These are phyloP conservation scores for Ophioninae sp. DNA, from an alignment of 2,888 invertebrate genomes.

Conservation along the genomic window DNA sequence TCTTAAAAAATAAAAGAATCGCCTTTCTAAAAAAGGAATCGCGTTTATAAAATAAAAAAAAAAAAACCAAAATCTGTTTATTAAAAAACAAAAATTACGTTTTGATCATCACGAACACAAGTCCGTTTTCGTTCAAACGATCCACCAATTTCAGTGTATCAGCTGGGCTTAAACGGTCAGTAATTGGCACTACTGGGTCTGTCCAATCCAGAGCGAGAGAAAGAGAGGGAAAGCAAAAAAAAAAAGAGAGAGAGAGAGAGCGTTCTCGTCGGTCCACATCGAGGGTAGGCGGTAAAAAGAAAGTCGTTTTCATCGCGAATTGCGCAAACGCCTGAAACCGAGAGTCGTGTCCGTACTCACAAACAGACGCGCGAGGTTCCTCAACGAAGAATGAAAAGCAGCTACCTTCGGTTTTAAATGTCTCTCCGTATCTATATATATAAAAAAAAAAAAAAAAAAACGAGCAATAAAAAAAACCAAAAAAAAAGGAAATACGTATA, in stretches of 20 bases:
- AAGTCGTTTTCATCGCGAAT: slow-evolving; percentile 63
- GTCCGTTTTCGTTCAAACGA: slow-evolving; percentile 1
- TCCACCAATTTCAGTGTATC: slow-evolving; percentile 23
- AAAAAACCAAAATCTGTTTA: no score
- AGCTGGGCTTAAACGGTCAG: slow-evolving; percentile 26
- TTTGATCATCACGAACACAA: not conserved
- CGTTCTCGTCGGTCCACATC: slow-evolving; percentile 19
- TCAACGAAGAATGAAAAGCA: slow-evolving; percentile 40
- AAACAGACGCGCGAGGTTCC: not conserved
- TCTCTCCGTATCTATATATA: slow-evolving; percentile 1
- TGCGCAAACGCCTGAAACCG: slow-evolving; percentile 60
- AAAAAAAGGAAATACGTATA: slow-evolving; percentile 1
- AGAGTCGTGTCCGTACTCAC: slow-evolving; percentile 41
- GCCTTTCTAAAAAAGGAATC: not conserved
- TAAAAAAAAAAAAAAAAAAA: not conserved
- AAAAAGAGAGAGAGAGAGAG: slow-evolving; percentile 5
- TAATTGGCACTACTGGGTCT: slow-evolving; percentile 38
- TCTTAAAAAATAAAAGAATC: not conserved
- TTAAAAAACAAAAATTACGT: not conserved
- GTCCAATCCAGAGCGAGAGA: not conserved
- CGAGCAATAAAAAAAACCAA: no score
- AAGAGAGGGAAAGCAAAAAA: slow-evolving; percentile 4
- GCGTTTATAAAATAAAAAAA: no score
- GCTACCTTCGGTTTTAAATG: slow-evolving; percentile 34
- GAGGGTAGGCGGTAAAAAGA: slow-evolving; percentile 63